Base-by-base conservation (phyloP, 2,888 invertebrate genomes). In the Drosophila nr. fundita region DNA sequence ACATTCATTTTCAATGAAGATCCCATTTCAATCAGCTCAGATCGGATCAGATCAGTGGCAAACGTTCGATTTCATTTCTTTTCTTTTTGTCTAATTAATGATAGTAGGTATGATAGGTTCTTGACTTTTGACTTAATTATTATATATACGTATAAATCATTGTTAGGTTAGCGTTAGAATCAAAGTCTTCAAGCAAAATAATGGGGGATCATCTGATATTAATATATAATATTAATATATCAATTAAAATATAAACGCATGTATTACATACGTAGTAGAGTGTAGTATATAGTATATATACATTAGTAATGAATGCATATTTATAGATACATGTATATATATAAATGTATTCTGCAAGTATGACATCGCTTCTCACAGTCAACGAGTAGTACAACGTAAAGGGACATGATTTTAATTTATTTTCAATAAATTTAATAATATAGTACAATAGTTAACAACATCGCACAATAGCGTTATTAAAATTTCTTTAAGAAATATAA, bases 401-500 rank as follows among this genome's bases (percentile, higher is more conserved):
- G 76, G 87, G 82, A 80, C 89, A 67, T 76, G 87, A 76, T 90
- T 90, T 83, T 83, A 89, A 82, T 90, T 90, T 89, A 87, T 84
- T 84, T 91, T 77, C 74, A 90, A 91, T 91, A 89, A 84, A 90
- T 85, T 80, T 85, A 84, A 89, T 90, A 87, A 85, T 89, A 91
- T 87, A 89, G 84, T 86, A 88, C 88, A 91, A 83, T 90, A 91
- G 89, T 89, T 90, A 91, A 87, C 91, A 91, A 91, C 92, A 89
- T 91, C 91, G 92, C 92, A 90, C 79, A 91, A 91, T 91, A 89
- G 91, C 92, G 91, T 86, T 91, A 92, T 91, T 91, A 90, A 90
- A 91, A 91, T 91, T 91, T 91, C 91, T 91, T 91, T 91, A 92
- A 91, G 91, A 91, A 91, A 91, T 92, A 92, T 91, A 89, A 91